Percentiles rank a stretch among this genome's conserved stretches.
Conservation (phyloP, 1,140 invertebrate genomes). For the Dendroctonus ponderosae region DNA sequence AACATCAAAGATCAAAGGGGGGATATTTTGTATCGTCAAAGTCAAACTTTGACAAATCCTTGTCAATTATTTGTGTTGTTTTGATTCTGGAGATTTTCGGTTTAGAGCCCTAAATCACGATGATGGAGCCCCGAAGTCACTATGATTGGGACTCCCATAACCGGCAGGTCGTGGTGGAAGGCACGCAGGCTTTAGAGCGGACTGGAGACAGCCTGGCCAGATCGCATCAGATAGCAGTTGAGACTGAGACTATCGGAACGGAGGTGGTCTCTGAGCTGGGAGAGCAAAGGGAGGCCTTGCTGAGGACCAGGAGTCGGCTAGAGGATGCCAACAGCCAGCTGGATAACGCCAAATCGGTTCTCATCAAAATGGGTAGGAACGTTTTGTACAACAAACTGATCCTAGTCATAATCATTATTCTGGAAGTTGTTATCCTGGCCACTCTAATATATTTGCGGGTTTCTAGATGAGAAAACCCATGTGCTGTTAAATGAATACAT, state of each 20-base stretch:
- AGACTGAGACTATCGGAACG: slow-evolving; percentile 76
- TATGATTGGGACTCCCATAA: slow-evolving; percentile 56
- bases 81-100: too few species aligned
- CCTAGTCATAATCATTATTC: slow-evolving; percentile 12
- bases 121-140: slow-evolving; percentile 25
- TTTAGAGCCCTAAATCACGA: not conserved
- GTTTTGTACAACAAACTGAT: slow-evolving; percentile 52
- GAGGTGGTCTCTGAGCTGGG: slow-evolving; percentile 62
- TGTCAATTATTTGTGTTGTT: too few species aligned
- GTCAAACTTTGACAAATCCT: too few species aligned
- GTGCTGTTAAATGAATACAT: not conserved
- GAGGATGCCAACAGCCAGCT: slow-evolving; percentile 54
- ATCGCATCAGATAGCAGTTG: slow-evolving; percentile 70
- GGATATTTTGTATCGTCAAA: too few species aligned
- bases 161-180: slow-evolving; percentile 57
- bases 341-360: slow-evolving; percentile 48
- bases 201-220: slow-evolving; percentile 66
- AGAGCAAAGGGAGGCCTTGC: slow-evolving; percentile 53
- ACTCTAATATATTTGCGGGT: slow-evolving; percentile 24
- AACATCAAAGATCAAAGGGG: too few species aligned
- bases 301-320: slow-evolving; percentile 52
- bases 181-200: slow-evolving; percentile 60
- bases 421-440: slow-evolving; percentile 11
- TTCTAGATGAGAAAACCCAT: slow-evolving; percentile 19
- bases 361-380: slow-evolving; percentile 52